Conservation (phyloP, 2,888 invertebrate species). For the Eupeodes latifasciatus region DNA sequence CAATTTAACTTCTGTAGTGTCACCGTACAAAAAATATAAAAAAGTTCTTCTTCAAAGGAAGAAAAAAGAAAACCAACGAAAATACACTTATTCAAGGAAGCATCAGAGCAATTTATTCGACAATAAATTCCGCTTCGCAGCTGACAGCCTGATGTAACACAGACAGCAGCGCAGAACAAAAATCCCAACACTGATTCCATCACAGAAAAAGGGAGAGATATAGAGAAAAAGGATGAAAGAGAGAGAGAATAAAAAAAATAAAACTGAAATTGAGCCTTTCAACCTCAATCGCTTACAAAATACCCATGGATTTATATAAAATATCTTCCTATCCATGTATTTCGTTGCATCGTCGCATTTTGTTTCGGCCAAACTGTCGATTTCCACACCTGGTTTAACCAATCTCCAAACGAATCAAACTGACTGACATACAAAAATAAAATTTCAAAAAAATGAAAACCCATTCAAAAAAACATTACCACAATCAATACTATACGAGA, state of each 20-base stretch:
- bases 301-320: slow-evolving; percentile 37
- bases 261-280: slow-evolving; percentile 26
- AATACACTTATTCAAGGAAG: not conserved
- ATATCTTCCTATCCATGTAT: not conserved
- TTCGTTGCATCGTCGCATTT: slow-evolving; percentile 63
- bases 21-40: not conserved
- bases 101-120: slow-evolving; percentile 22
- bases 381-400: slow-evolving; percentile 66
- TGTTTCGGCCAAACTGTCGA: slow-evolving; percentile 65
- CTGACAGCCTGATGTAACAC: slow-evolving; percentile 16
- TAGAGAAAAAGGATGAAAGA: not conserved
- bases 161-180: not conserved
- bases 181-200: not conserved
- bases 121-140: slow-evolving; percentile 21
- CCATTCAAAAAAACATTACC: slow-evolving; percentile 15
- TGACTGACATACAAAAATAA: slow-evolving; percentile 18
- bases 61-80: not conserved
- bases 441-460: not conserved
- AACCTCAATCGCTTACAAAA: slow-evolving; percentile 46
- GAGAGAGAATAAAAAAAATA: no score
- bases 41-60: slow-evolving; percentile 25
- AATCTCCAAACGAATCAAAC: slow-evolving; percentile 60
- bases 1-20: not conserved
- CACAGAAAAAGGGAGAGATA: not conserved
- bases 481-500: slow-evolving; percentile 36